Percentiles rank a stretch among this genome's conserved stretches.
phyloP scores from a whole-genome alignment of 2,113 vertebrate genomes.

The Gasterosteus aculeatus region DNA sequence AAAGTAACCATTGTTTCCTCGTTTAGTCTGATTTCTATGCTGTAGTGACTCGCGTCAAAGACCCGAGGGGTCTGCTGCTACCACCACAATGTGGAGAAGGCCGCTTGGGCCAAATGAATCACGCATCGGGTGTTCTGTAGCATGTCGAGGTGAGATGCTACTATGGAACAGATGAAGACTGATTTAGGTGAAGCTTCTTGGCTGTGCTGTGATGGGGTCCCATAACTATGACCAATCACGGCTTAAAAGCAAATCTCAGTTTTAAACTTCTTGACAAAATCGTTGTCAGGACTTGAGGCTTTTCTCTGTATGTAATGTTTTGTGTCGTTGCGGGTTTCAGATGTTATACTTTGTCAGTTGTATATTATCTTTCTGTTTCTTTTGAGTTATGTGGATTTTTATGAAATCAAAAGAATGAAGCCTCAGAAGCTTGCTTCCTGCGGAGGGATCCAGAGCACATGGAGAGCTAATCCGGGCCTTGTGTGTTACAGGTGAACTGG shows the following conservation, averaged over 20 bases:
- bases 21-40: background rate
- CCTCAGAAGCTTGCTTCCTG: background rate
- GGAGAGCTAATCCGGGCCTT: background rate
- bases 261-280: background rate
- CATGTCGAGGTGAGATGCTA: slow-evolving; percentile 49
- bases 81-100: background rate
- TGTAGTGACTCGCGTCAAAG: background rate
- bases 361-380: slow-evolving; percentile 12
- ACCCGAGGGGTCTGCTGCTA: slow-evolving; percentile 10
- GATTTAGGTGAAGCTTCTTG: slow-evolving; percentile 24
- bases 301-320: slow-evolving; percentile 23
- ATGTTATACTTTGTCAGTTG: background rate
- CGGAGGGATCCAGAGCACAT: background rate
- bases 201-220: background rate
- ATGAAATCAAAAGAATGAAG: background rate
- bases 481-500: slow-evolving; percentile 37
- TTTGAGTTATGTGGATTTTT: slow-evolving; percentile 12
- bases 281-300: background rate
- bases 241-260: slow-evolving; percentile 8
- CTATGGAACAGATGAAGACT: slow-evolving; percentile 54
- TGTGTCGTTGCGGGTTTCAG: slow-evolving; percentile 8
- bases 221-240: slow-evolving; percentile 1
- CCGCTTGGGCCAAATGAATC: slow-evolving; percentile 46
- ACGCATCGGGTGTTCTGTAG: slow-evolving; percentile 1
- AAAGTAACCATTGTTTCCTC: background rate